These are phyloP conservation scores for Gorsachius goisagi DNA, from an alignment of 2,113 vertebrate species.

Conservation along the genomic window DNA sequence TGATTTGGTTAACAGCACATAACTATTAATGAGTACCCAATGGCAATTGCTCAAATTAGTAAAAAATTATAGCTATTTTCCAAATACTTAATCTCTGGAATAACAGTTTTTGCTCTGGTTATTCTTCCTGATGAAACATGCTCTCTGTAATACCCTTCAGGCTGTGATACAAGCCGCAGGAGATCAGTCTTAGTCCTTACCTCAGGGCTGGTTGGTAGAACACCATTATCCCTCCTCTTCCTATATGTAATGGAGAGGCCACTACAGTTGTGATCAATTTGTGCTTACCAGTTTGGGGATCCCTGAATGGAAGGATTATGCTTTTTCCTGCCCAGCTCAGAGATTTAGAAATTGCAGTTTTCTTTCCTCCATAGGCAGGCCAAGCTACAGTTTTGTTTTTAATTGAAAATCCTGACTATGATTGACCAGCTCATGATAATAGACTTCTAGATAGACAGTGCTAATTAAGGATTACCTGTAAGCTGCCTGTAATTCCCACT, in stretches of 20 bases:
- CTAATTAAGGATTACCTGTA: not conserved
- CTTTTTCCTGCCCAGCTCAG: not conserved
- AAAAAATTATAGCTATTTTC: not conserved
- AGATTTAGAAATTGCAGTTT: not conserved
- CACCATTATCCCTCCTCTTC: not conserved
- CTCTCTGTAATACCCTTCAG: not conserved
- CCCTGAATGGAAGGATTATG: not conserved
- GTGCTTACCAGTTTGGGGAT: not conserved
- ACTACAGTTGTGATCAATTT: not conserved
- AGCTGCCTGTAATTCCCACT: not conserved
- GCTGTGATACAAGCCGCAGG: not conserved
- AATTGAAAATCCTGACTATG: not conserved
- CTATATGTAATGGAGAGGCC: not conserved
- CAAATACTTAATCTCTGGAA: not conserved
- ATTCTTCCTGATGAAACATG: not conserved
- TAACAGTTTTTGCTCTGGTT: not conserved
- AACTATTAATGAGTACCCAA: not conserved
- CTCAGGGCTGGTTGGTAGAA: not conserved
- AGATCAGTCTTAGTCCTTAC: not conserved
- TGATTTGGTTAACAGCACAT: not conserved
- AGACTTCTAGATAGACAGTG: not conserved
- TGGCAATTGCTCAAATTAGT: not conserved
- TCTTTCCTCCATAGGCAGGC: not conserved
- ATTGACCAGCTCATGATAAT: not conserved
- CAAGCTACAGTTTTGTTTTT: not conserved